A percentile compares a stretch with the other conserved stretches of the same genome.
Conservation (phyloP, 2,113 vertebrate species). For the Epinephelus fuscoguttatus region DNA sequence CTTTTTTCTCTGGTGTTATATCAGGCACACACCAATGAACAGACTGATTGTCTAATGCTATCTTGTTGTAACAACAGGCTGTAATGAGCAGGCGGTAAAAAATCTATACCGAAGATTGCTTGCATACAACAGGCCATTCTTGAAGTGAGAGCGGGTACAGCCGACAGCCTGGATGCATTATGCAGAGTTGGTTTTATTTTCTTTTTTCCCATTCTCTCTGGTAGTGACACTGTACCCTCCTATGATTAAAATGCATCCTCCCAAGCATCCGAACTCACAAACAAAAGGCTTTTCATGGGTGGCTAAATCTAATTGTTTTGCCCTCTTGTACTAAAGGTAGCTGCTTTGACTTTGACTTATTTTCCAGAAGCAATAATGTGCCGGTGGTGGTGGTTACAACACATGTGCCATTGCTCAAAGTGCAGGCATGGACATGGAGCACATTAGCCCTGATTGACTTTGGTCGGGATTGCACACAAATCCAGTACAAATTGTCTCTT, state of each 20-base stretch:
- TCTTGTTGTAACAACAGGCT: constrained; percentile 42
- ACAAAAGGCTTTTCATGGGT: constrained; percentile 77
- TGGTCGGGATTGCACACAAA: constrained; percentile 47
- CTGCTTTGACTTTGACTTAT: constrained; percentile 75
- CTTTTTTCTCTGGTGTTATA: constrained; percentile 12
- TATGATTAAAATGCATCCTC: constrained; percentile 73
- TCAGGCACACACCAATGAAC: constrained; percentile 18
- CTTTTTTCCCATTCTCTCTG: not conserved
- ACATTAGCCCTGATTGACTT: constrained; percentile 74
- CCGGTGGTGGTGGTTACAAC: constrained; percentile 38
- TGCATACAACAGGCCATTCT: constrained; percentile 51
- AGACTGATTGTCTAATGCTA: constrained; percentile 37
- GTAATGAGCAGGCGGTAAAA: constrained; percentile 58
- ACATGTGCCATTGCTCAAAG: constrained; percentile 68
- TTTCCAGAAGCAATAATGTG: constrained; percentile 56
- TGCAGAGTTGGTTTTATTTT: constrained; percentile 53
- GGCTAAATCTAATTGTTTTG: constrained; percentile 76
- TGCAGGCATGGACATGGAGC: constrained; percentile 60
- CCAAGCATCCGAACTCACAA: constrained; percentile 57
- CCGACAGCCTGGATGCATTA: constrained; percentile 36
- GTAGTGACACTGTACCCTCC: constrained; percentile 29
- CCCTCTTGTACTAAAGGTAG: constrained; percentile 69
- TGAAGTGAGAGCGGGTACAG: constrained; percentile 37
- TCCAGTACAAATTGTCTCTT: constrained; percentile 21
- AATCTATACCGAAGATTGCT: constrained; percentile 56